Base-by-base conservation (phyloP, 2,113 vertebrate species). In the Hippocampus mohnikei region DNA sequence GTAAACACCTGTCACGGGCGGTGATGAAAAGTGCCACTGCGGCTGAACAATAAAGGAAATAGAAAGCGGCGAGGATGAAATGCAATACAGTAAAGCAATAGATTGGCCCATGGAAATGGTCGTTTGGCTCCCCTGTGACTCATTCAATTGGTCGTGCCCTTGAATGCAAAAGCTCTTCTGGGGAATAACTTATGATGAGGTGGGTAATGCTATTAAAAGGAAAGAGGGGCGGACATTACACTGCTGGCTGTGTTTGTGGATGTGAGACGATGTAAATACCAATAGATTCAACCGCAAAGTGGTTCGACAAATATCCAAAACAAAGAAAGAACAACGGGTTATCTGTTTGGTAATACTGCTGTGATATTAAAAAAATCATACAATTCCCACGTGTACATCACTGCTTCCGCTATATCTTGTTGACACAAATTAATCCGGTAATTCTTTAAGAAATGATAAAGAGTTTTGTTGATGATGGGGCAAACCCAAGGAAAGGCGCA, bases 111-210 rank as follows among this genome's bases (percentile, higher is more conserved):
- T 56, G 70, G 70, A 82, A 87, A 60, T 4, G 67, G 42, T 63
- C 74, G 78, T 80, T 71, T 71, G n/a, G 71, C 56, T 86, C 83
- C 85, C 85, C 40, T 1, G 84, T 74, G 87, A 81, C 74, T 80
- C 81, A 68, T 86, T 88, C 76, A 82, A 75, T 84, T 58, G 67
- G 61, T 74, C 33, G 66, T 82, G 88, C 79, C 88, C 89, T 89
- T 89, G 88, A 89, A 82, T 67, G 71, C 56, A 37, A 64, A 11
- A 23, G 60, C 79, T 65, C 69, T 70, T 75, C 65, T 53, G 73
- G 29, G 73, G 76, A 88, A 88, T 85, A 82, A 84, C 82, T 87
- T 82, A 81, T 73, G 64, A 69, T 82, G 84, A 87, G 83, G 81
- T 48, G 66, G 44, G 41, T 46, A 44, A 70, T 46, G 64, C 48